Evolutionary conservation across 1,140 invertebrate species (phyloP).

Genomic region (Apis laboriosa): DNA sequence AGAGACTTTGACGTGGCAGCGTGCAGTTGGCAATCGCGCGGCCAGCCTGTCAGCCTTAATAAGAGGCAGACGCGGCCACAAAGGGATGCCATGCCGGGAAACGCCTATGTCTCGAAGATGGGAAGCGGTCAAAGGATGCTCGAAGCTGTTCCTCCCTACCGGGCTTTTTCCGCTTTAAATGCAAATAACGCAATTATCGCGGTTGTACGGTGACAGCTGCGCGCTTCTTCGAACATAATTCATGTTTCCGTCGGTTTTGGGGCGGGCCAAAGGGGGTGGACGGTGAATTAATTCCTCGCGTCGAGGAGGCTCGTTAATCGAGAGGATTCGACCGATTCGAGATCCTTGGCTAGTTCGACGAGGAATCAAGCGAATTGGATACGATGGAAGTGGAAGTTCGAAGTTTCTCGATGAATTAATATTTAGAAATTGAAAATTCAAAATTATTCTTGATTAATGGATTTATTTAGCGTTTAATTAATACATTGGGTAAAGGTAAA

Average conservation of each 20-base stretch:
- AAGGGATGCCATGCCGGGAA: constrained; percentile 64
- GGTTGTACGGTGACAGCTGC: constrained; percentile 57
- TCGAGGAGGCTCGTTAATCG: constrained; percentile 60
- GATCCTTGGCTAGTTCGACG: neutral
- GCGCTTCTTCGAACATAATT: constrained; percentile 65
- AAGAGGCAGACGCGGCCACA: constrained; percentile 64
- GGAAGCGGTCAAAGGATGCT: constrained; percentile 44
- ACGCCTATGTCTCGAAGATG: constrained; percentile 72
- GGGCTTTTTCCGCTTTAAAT: constrained; percentile 61
- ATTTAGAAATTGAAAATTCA: too few species aligned
- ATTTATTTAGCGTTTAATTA: too few species aligned
- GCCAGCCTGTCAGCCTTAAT: constrained; percentile 63
- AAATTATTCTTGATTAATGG: too few species aligned
- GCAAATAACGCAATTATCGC: constrained; percentile 65
- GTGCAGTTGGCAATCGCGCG: constrained; percentile 47
- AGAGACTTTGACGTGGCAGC: constrained; percentile 65
- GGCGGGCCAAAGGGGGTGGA: neutral
- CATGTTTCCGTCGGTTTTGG: constrained; percentile 37
- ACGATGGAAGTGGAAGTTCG: too few species aligned
- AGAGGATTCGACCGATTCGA: constrained; percentile 47
- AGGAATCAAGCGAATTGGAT: too few species aligned
- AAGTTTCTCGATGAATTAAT: too few species aligned
- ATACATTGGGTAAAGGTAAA: too few species aligned
- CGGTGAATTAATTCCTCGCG: constrained; percentile 58
- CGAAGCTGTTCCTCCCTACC: constrained; percentile 27